Evolutionary conservation across 2,113 vertebrate genomes (phyloP).

Genomic region (Pelodiscus sinensis): DNA sequence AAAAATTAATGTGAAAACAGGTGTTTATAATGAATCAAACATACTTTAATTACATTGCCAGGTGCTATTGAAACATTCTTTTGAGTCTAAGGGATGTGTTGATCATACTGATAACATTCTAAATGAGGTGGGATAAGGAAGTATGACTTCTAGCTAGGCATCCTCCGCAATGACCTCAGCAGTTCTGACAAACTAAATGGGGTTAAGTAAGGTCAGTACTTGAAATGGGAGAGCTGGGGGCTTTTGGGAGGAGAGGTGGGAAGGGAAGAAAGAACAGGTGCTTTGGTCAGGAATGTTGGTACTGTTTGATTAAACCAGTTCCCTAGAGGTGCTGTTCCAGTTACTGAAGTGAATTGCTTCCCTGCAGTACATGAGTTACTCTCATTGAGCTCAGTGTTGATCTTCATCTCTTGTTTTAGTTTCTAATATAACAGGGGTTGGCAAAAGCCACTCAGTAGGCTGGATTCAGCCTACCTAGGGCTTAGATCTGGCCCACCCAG

Average conservation of each 20-base stretch:
- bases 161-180: conserved; percentile 51
- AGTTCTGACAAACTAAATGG: conserved; percentile 19
- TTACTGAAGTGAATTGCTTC: background rate
- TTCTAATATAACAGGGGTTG: background rate
- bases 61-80: conserved; percentile 41
- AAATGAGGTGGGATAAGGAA: conserved; percentile 46
- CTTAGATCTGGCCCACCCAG: too few relatives aligned
- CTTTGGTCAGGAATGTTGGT: fast-evolving
- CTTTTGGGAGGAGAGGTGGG: background rate
- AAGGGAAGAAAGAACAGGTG: background rate
- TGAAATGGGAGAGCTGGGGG: conserved; percentile 1
- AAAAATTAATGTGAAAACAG: conserved; percentile 56
- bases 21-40: conserved; percentile 38
- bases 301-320: background rate
- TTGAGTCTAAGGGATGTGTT: conserved; percentile 59
- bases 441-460: too few relatives aligned
- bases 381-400: background rate
- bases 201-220: conserved; percentile 27
- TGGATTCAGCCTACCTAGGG: too few relatives aligned
- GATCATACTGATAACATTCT: conserved; percentile 67
- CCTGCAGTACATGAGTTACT: background rate
- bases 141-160: conserved; percentile 27
- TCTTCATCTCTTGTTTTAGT: background rate
- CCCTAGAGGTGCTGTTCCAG: fast-evolving
- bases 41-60: conserved; percentile 63